phyloP scores from a whole-genome alignment of 2,113 vertebrate species.

The Otocyon megalotis region DNA sequence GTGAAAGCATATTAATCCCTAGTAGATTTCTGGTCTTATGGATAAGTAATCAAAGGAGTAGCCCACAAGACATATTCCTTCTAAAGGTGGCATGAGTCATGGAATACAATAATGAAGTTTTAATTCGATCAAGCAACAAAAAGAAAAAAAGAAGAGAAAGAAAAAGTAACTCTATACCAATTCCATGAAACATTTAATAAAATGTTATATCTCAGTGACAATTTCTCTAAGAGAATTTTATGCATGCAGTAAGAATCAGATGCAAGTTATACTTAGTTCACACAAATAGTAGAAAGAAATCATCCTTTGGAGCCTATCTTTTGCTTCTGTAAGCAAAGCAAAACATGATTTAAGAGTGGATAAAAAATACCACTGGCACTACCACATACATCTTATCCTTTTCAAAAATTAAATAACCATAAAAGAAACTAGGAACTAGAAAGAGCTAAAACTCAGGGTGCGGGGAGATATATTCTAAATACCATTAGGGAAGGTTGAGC shows the following conservation, averaged over 20 bases:
- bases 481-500: background rate
- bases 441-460: background rate
- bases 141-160: background rate
- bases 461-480: background rate
- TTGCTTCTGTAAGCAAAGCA: background rate
- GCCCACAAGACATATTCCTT: background rate
- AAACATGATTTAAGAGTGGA: background rate
- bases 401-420: background rate
- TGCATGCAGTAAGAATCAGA: background rate
- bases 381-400: background rate
- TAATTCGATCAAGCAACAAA: background rate
- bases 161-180: background rate
- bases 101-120: background rate
- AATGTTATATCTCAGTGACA: background rate
- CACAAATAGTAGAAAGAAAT: constrained; percentile 35
- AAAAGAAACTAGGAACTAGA: background rate
- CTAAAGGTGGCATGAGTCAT: background rate
- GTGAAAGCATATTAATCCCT: background rate
- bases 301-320: background rate
- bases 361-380: background rate
- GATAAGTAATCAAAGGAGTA: constrained; percentile 27
- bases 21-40: background rate
- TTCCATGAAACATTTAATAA: background rate
- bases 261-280: background rate
- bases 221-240: constrained; percentile 29